phyloP scores from a whole-genome alignment of 2,113 vertebrate species.

The Eupsittula cactorum region DNA sequence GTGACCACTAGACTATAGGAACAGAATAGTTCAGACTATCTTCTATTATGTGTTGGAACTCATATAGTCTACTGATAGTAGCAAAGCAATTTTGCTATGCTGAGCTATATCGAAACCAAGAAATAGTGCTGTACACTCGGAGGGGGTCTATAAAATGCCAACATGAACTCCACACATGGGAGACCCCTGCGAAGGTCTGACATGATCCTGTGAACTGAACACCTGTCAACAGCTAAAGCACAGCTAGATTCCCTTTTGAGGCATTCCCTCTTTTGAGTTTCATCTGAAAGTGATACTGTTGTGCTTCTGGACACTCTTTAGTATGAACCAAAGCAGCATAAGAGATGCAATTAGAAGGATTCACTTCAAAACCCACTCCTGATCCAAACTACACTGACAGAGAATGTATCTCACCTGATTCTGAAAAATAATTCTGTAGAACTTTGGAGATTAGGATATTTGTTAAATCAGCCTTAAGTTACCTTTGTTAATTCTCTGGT shows the following conservation, averaged over 20 bases:
- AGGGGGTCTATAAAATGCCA: neutral
- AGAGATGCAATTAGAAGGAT: neutral
- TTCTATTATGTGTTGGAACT: neutral
- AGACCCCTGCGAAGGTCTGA: fast-evolving
- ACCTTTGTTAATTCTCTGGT: neutral
- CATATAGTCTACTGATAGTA: neutral
- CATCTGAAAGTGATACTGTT: neutral
- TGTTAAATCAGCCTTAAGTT: neutral
- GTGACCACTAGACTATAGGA: neutral
- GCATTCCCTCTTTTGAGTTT: neutral
- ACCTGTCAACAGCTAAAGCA: neutral
- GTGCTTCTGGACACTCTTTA: neutral
- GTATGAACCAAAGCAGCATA: neutral
- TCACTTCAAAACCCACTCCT: neutral
- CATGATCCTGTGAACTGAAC: neutral
- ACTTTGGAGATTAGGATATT: neutral
- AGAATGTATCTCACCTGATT: neutral
- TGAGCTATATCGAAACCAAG: neutral
- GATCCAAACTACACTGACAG: neutral
- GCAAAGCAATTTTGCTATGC: neutral
- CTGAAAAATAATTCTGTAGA: neutral
- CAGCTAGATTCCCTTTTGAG: neutral
- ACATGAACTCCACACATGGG: too few species aligned
- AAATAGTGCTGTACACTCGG: neutral
- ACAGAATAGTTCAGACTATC: neutral